phyloP scores from a whole-genome alignment of 1,140 invertebrate genomes.

The Paraescarpia echinospica region DNA sequence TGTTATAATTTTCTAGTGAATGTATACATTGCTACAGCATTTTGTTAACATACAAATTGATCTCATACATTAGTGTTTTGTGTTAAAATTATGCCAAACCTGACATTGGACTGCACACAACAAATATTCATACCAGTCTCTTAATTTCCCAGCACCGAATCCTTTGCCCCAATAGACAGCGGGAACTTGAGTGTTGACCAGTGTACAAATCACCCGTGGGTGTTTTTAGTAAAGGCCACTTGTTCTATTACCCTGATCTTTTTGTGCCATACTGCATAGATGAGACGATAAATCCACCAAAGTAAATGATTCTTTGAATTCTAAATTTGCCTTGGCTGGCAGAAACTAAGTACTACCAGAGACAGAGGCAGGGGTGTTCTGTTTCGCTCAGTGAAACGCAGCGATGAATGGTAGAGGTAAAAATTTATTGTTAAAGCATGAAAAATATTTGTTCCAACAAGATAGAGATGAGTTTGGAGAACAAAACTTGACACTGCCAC shows the following conservation, averaged over 20 bases:
- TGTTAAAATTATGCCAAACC: not conserved
- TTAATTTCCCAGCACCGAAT: not conserved
- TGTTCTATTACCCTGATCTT: not conserved
- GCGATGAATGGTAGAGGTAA: not conserved
- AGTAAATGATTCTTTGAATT: not conserved
- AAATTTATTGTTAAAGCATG: not conserved
- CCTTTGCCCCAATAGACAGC: too few species aligned
- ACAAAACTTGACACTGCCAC: not conserved
- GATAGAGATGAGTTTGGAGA: not conserved
- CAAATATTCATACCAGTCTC: not conserved
- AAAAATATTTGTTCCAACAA: not conserved
- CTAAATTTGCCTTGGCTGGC: not conserved
- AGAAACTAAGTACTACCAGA: not conserved
- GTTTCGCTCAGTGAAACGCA: not conserved
- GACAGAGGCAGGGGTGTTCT: not conserved
- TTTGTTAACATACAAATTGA: too few species aligned
- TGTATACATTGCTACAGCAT: too few species aligned
- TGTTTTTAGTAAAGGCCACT: not conserved
- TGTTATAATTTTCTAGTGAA: too few species aligned
- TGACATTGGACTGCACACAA: not conserved
- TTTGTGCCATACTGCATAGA: not conserved
- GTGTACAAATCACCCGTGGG: not conserved
- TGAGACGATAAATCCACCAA: not conserved
- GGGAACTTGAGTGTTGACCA: too few species aligned
- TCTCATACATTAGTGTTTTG: not conserved